Percentiles rank a stretch among this genome's conserved stretches.
Evolutionary conservation across 2,888 invertebrate genomes (phyloP).

Genomic region (Chymomyza fuscimana): DNA sequence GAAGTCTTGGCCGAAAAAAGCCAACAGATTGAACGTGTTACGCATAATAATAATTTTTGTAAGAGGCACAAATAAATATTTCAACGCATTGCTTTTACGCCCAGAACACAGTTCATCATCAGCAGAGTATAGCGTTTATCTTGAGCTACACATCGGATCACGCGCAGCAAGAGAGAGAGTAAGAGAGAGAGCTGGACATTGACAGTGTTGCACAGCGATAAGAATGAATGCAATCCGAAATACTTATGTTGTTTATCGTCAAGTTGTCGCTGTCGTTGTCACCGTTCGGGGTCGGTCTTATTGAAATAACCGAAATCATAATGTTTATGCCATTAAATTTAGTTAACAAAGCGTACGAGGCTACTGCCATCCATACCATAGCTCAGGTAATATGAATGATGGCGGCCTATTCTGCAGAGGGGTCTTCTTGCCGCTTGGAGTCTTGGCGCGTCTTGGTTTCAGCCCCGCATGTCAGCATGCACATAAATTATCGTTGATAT

Average conservation of each 20-base stretch:
- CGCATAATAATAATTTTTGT: constrained; percentile 69
- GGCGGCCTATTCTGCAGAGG: background rate
- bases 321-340: constrained; percentile 73
- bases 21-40: constrained; percentile 73
- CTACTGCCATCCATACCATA: constrained; percentile 48
- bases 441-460: constrained; percentile 13
- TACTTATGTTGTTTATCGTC: constrained; percentile 10
- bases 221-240: constrained; percentile 26
- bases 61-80: constrained; percentile 55
- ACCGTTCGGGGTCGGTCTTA: constrained; percentile 42
- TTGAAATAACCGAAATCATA: constrained; percentile 75
- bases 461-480: constrained; percentile 73
- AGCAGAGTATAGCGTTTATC: constrained; percentile 46
- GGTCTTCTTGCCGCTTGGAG: constrained; percentile 2
- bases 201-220: constrained; percentile 45
- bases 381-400: constrained; percentile 38
- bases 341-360: constrained; percentile 70
- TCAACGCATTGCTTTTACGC: constrained; percentile 49
- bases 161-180: background rate
- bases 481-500: constrained; percentile 74
- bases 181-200: background rate
- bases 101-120: constrained; percentile 50
- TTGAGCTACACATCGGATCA: constrained; percentile 51
- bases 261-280: constrained; percentile 25
- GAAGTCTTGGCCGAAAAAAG: constrained; percentile 46